Base-by-base conservation (phyloP, 2,113 vertebrate genomes). In the Amphilophus citrinellus region DNA sequence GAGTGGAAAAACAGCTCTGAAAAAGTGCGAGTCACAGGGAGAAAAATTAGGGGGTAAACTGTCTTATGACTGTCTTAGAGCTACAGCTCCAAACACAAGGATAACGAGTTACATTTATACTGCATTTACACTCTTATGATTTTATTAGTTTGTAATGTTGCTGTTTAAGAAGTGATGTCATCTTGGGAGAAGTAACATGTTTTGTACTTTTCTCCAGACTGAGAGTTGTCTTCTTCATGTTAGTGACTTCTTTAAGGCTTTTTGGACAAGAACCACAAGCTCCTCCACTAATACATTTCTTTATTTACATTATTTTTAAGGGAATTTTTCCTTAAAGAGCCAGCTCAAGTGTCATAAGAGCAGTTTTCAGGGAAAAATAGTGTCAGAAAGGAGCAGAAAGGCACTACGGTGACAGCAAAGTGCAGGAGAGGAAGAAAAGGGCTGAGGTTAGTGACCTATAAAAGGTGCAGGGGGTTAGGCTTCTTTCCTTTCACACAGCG, bases 381-480 rank as follows among this genome's bases (percentile, higher is more conserved):
- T 20, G 79, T 37, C 66, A 63, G 42, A 79, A 61, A 82, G 82
- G 65, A 78, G 61, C 61, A 75, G 60, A 78, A 80, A 86, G 71
- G 61, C 60, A 76, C 80, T 63, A 84, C 14, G 10, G 71, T 78
- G 37, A 80, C 47, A 77, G 77, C 14, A 56, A 44, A 81, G 77
- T 73, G 61, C 15, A 66, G 35, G 32, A 65, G 20, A 71, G 82
- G 58, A 77, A 79, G 68, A 32, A 76, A 39, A 77, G 77, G 60
- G 87, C 14, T 22, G 63, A 86, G 83, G 91, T 95, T 95, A 95
- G 94, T 94, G 84, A 42, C 79, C 91, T 85, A 92, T 27, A 83
- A 76, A 20, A 68, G 91, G 94, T 95, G 96, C 94, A 35, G 93
- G 90, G 88, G 59, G 77, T 89, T 62, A 90, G 85, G 83, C 82